Evolutionary conservation across 2,888 invertebrate species (phyloP), one percentile per base, ranked within the genome.

Genomic region (Lypha dubia): DNA sequence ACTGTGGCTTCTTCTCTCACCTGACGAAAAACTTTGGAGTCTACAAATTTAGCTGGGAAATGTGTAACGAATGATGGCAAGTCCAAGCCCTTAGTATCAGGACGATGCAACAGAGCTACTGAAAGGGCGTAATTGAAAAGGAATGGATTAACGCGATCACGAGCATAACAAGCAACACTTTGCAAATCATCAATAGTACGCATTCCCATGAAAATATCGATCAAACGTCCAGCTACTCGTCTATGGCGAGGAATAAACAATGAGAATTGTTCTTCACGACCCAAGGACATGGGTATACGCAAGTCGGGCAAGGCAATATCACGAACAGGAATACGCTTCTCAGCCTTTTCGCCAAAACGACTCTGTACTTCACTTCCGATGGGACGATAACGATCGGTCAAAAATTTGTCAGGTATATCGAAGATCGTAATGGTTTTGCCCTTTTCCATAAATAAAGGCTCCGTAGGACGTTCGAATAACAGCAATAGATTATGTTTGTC

Each of bases 101-200:
- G 90, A 17, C 93, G 92, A 92, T 96, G 96, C 87, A 96, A 93
- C 49, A 97, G 91, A 0, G 96, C 95, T 17, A 97, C 96, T 0
- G 96, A 95, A 32, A 95, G 93, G 24, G 95, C 95, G 90, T 97
- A 97, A 90, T 96, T 95, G 92, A 96, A 97, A 87, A 97, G 91
- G 86, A 95, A 95, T 0, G 97, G 95, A 91, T 97, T 97, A 6
- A 97, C 92, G 53, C 95, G 94, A 86, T 95, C 95, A 58, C 96
- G 94, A 46, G 95, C 94, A 88, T 93, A 96, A 17, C 95, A 94
- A 53, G 96, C 94, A 46, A 95, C 62, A 94, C 94, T 79, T 88
- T 94, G 92, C 83, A 97, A 93, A 85, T 96, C 96, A 0, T 96
- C 95, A 9, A 95, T 90, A 56, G 94, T 94, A 44, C 95, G 93